Evolutionary conservation across 2,888 invertebrate species (phyloP).

Genomic region (Lasioglossum marginatum): DNA sequence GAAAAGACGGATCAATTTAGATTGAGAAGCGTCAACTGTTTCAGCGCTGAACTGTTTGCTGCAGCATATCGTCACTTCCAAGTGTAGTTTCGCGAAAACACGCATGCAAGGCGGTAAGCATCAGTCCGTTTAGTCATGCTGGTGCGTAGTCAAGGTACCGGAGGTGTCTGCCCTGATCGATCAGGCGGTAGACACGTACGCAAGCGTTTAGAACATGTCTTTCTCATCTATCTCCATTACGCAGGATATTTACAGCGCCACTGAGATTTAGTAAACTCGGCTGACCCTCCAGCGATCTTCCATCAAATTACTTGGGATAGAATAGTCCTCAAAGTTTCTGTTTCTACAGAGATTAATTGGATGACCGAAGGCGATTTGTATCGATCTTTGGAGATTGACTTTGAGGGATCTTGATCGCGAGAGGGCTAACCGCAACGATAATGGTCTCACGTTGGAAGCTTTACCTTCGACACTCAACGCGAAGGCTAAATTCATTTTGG

Average conservation of each 20-base stretch:
- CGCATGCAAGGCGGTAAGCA: constrained; percentile 69
- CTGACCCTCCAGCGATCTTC: constrained; percentile 47
- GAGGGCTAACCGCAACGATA: constrained; percentile 42
- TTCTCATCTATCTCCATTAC: constrained; percentile 49
- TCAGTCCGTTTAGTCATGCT: constrained; percentile 64
- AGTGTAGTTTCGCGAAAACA: constrained; percentile 55
- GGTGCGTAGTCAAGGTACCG: constrained; percentile 62
- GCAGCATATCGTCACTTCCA: background rate
- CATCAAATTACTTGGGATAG: background rate
- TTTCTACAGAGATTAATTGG: background rate
- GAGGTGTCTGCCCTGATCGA: constrained; percentile 64
- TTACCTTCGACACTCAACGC: constrained; percentile 93
- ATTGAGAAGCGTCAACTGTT: background rate
- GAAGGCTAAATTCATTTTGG: constrained; percentile 94
- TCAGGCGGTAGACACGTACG: constrained; percentile 65
- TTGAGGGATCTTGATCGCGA: constrained; percentile 8
- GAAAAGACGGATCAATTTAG: background rate
- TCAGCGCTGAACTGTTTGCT: background rate
- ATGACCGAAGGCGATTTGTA: background rate
- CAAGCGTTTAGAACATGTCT: constrained; percentile 52
- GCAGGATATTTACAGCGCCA: constrained; percentile 59
- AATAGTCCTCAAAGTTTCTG: background rate
- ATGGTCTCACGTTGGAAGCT: constrained; percentile 54
- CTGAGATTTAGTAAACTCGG: constrained; percentile 11
- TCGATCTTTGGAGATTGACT: background rate